Percentiles rank a stretch among this genome's conserved stretches.
Evolutionary conservation across 2,797 vertebrate species (phyloP).

Genomic region (Taeniopygia guttata): DNA sequence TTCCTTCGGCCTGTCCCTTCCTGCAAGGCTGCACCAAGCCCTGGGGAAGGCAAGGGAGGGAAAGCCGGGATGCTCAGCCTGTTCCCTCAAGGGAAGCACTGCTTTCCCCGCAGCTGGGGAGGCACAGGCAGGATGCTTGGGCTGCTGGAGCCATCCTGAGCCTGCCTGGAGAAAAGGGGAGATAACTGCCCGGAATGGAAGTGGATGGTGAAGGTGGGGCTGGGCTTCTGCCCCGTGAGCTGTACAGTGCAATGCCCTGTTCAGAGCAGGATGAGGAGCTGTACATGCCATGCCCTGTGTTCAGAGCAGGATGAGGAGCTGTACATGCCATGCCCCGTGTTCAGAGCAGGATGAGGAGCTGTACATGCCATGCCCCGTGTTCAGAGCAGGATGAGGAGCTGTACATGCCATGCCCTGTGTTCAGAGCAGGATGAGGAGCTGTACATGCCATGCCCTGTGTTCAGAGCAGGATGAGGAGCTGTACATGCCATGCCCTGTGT

Average conservation of each 20-base stretch:
- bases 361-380: too few species aligned
- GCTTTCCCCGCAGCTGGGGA: rapidly evolving
- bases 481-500: too few species aligned
- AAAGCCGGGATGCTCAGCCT: neutral
- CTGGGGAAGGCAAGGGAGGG: neutral
- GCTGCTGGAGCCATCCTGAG: neutral
- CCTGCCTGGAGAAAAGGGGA: neutral
- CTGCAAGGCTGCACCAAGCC: neutral
- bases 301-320: neutral
- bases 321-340: too few species aligned
- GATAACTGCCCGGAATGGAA: neutral
- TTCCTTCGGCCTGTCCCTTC: neutral
- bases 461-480: too few species aligned
- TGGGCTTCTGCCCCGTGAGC: rapidly evolving
- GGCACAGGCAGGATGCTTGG: neutral
- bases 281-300: too few species aligned
- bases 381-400: neutral
- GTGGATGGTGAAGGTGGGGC: rapidly evolving
- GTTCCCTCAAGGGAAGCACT: rapidly evolving
- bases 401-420: too few species aligned
- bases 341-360: too few species aligned
- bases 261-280: too few species aligned
- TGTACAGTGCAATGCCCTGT: too few species aligned
- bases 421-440: too few species aligned
- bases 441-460: too few species aligned